A percentile compares a stretch with the other conserved stretches of the same genome.
Evolutionary conservation across 2,797 vertebrate genomes (phyloP).

Genomic region (Pipistrellus pygmaeus): DNA sequence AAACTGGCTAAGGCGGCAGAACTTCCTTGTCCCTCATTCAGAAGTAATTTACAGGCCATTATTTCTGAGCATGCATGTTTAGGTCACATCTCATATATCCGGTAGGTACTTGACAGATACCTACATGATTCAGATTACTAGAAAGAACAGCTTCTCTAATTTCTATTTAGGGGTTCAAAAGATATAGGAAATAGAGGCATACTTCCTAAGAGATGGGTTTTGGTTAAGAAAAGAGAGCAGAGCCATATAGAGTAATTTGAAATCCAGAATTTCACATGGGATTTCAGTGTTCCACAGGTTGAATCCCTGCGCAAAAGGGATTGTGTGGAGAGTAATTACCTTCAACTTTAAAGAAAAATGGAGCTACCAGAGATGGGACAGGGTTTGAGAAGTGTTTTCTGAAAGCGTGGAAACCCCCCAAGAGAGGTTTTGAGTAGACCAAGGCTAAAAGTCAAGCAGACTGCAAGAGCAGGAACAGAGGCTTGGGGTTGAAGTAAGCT

Average conservation of each 20-base stretch:
- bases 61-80: not conserved
- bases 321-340: not conserved
- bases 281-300: not conserved
- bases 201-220: not conserved
- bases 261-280: not conserved
- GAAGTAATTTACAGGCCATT: not conserved
- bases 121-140: not conserved
- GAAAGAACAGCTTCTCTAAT: not conserved
- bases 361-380: not conserved
- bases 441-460: not conserved
- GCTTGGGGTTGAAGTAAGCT: not conserved
- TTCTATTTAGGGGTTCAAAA: constrained; percentile 15
- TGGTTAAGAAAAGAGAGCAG: not conserved
- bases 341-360: not conserved
- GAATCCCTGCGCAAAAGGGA: not conserved
- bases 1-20: not conserved
- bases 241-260: not conserved
- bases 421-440: not conserved
- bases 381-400: not conserved
- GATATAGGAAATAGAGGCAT: not conserved
- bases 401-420: not conserved
- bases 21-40: not conserved
- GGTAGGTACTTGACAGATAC: not conserved
- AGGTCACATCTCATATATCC: not conserved
- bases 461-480: not conserved